Percentiles rank a stretch among this genome's conserved stretches.
Conservation (phyloP, 2,113 vertebrate species). For the Mustelus asterias region DNA sequence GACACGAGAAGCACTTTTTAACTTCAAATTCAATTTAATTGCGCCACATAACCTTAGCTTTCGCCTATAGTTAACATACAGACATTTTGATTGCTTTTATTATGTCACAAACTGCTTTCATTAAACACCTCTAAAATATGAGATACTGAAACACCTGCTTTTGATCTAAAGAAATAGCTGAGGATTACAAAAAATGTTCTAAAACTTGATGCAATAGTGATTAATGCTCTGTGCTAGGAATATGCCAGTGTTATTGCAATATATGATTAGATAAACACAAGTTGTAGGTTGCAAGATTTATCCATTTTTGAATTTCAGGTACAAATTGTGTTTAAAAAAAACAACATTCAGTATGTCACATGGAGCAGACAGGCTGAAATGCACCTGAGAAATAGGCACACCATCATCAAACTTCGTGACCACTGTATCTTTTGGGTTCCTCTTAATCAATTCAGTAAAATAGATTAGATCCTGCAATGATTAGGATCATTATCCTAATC, state of each 20-base stretch:
- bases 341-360: not conserved
- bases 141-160: not conserved
- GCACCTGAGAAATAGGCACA: not conserved
- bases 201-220: not conserved
- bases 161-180: not conserved
- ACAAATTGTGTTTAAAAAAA: not conserved
- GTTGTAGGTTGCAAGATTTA: not conserved
- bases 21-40: not conserved
- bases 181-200: not conserved
- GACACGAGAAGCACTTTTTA: not conserved
- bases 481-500: not conserved
- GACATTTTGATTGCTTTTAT: not conserved
- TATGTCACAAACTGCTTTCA: not conserved
- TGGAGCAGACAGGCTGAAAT: not conserved
- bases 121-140: constrained; percentile 14
- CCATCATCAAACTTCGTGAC: not conserved
- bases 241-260: not conserved
- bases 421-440: not conserved
- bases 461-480: not conserved
- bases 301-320: not conserved
- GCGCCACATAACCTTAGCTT: not conserved
- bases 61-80: not conserved
- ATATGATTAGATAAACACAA: not conserved
- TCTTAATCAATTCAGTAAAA: not conserved
- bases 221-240: not conserved